A percentile compares a stretch with the other conserved stretches of the same genome.
phyloP scores from a whole-genome alignment of 92 coral and sea anemone genomes.

The Muricea muricata region DNA sequence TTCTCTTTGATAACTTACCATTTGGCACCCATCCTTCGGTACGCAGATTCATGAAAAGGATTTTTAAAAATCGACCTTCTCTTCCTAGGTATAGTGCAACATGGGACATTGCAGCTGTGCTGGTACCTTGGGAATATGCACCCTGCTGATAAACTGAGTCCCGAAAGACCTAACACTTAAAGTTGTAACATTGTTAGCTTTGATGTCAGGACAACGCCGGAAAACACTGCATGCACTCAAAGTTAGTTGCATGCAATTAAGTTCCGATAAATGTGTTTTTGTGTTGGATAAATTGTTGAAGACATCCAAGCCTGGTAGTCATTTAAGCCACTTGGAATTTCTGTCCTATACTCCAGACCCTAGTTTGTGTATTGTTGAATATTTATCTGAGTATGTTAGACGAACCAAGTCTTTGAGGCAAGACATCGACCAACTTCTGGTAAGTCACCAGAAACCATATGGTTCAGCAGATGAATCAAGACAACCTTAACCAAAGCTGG shows the following conservation, averaged over 20 bases:
- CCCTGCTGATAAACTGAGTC: conserved; percentile 13
- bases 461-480: conserved; percentile 20
- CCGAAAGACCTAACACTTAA: conserved; percentile 7
- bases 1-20: conserved; percentile 20
- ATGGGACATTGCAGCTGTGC: conserved; percentile 49
- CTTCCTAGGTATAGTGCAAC: conserved; percentile 45
- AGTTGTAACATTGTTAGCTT: conserved; percentile 9
- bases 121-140: conserved; percentile 35
- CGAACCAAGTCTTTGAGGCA: conserved; percentile 23
- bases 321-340: not conserved
- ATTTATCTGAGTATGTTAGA: conserved; percentile 10
- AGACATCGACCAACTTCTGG: not conserved
- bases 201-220: not conserved
- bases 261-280: not conserved
- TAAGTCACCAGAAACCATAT: conserved; percentile 1
- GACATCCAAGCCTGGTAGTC: not conserved
- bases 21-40: conserved; percentile 68
- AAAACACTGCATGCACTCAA: conserved; percentile 15
- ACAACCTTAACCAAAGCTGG: not conserved
- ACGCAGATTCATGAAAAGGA: conserved; percentile 60
- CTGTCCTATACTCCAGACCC: conserved; percentile 29
- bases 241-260: not conserved
- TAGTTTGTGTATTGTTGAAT: conserved; percentile 18
- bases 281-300: not conserved
- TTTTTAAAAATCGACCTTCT: conserved; percentile 47